Evolutionary conservation across 2,888 invertebrate genomes (phyloP).

Genomic region (Morpho achilles): DNA sequence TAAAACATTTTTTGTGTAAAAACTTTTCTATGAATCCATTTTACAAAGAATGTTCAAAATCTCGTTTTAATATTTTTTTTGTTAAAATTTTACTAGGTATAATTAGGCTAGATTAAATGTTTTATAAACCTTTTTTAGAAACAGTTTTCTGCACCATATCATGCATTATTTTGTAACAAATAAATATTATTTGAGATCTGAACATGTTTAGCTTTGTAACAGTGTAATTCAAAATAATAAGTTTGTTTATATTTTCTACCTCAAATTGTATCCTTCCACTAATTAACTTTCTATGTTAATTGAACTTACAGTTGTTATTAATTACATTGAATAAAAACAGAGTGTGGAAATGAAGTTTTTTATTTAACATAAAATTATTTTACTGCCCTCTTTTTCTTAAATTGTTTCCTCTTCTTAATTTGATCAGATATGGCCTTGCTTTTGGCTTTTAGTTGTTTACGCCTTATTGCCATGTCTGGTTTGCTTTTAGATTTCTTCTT

Average conservation of each 20-base stretch:
- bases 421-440: constrained; percentile 68
- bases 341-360: constrained; percentile 21
- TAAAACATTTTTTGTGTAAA: no score
- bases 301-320: constrained; percentile 3
- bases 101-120: no score
- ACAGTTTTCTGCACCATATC: no score
- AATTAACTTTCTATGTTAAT: constrained; percentile 3
- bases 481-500: constrained; percentile 53
- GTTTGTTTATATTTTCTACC: constrained; percentile 9
- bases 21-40: no score
- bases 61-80: no score
- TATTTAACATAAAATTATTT: constrained; percentile 39
- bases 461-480: constrained; percentile 66
- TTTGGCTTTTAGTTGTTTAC: constrained; percentile 70
- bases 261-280: constrained; percentile 13
- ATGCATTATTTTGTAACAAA: no score
- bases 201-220: no score
- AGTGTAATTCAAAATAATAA: not conserved
- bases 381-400: constrained; percentile 56
- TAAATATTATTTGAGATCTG: no score
- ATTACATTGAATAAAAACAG: constrained; percentile 13
- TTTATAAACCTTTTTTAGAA: no score
- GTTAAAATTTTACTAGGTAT: no score
- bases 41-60: no score
- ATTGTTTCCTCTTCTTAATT: constrained; percentile 67